Evolutionary conservation across 1,140 invertebrate genomes (phyloP).

Genomic region (Tetramorium parvispinum): DNA sequence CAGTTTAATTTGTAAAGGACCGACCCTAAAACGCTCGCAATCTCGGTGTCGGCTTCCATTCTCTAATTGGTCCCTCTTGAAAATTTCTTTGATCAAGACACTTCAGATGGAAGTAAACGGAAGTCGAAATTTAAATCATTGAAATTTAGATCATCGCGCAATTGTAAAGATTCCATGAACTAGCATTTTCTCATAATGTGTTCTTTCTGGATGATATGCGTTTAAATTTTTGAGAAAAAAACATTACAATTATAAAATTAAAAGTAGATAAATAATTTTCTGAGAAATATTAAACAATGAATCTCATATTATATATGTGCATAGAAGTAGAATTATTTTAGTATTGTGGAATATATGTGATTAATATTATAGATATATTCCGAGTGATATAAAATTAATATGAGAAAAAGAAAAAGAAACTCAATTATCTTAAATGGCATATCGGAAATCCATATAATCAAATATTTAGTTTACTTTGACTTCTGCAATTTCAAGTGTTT

Average conservation of each 20-base stretch:
- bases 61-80: constrained; percentile 38
- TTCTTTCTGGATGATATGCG: background rate
- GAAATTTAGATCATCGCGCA: background rate
- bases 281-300: background rate
- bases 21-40: background rate
- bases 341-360: background rate
- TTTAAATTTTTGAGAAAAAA: background rate
- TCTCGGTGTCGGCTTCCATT: background rate
- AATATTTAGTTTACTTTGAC: background rate
- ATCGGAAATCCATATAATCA: background rate
- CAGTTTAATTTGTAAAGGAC: constrained; percentile 50
- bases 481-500: background rate
- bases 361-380: background rate
- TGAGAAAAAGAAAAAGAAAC: background rate
- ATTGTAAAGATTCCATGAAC: background rate
- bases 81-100: constrained; percentile 15
- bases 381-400: background rate
- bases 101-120: background rate
- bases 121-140: background rate
- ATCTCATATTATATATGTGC: background rate
- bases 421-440: background rate
- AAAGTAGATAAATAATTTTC: background rate
- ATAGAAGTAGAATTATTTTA: background rate
- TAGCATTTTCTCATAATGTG: background rate
- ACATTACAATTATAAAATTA: background rate